Conservation (phyloP, 2,888 invertebrate genomes). For the Hyles lineata region DNA sequence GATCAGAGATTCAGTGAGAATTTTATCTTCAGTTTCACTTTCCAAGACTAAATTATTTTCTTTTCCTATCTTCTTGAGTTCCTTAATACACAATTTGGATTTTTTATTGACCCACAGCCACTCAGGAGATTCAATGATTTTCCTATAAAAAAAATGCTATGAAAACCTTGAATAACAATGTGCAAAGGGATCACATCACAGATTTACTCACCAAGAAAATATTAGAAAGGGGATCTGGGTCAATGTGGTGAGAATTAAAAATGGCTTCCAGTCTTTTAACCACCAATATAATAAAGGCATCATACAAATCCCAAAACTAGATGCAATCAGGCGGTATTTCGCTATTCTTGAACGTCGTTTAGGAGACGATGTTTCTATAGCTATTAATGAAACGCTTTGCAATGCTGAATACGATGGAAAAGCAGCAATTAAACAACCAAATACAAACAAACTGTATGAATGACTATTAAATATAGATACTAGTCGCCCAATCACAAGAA, state of each 20-base stretch:
- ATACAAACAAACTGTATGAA: constrained; percentile 56
- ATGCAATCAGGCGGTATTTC: constrained; percentile 53
- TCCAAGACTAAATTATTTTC: constrained; percentile 79
- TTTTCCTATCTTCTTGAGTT: constrained; percentile 82
- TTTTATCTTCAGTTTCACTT: constrained; percentile 64
- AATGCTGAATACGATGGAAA: constrained; percentile 63
- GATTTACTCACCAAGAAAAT: constrained; percentile 57
- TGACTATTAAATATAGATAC: constrained; percentile 55
- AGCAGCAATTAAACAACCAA: constrained; percentile 59
- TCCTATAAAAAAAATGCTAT: constrained; percentile 62
- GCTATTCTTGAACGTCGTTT: constrained; percentile 56
- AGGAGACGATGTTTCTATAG: constrained; percentile 65
- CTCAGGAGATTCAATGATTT: constrained; percentile 87
- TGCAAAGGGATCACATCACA: not conserved
- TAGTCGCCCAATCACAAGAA: constrained; percentile 59
- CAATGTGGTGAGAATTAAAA: constrained; percentile 57
- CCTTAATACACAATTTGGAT: constrained; percentile 72
- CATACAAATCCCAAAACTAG: constrained; percentile 57
- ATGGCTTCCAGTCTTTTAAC: constrained; percentile 62
- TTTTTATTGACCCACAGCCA: constrained; percentile 85
- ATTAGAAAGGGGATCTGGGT: constrained; percentile 57
- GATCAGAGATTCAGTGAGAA: constrained; percentile 47
- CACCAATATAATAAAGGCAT: constrained; percentile 67
- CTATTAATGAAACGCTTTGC: constrained; percentile 61
- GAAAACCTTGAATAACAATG: not conserved